A percentile compares a stretch with the other conserved stretches of the same genome.
Conservation (phyloP, 2,888 invertebrate species). For the Scaptomyza reducta region DNA sequence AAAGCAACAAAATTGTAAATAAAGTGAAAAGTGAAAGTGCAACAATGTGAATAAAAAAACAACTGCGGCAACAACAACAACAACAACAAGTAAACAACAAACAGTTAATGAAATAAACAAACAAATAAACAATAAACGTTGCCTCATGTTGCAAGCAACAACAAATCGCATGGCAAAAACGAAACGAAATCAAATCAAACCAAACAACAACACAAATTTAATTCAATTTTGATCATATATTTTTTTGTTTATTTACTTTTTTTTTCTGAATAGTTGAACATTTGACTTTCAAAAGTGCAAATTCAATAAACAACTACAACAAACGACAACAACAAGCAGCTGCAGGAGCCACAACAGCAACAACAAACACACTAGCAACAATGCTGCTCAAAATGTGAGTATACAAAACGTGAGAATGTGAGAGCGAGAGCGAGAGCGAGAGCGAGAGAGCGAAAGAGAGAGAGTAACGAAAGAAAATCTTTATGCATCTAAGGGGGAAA, state of each 20-base stretch:
- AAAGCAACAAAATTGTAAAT: slow-evolving; percentile 27
- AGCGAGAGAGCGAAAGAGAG: neutral
- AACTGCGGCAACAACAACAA: slow-evolving; percentile 1
- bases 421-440: neutral
- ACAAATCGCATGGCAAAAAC: slow-evolving; percentile 10
- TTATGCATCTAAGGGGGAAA: neutral
- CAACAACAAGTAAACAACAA: slow-evolving; percentile 35
- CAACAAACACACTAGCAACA: slow-evolving; percentile 31
- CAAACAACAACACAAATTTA: slow-evolving; percentile 2
- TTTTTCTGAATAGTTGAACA: slow-evolving; percentile 53
- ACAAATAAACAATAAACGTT: slow-evolving; percentile 22
- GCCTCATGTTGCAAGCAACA: slow-evolving; percentile 27
- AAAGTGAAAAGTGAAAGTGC: slow-evolving; percentile 78
- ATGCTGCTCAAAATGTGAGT: slow-evolving; percentile 76
- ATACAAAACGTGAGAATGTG: neutral
- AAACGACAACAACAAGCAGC: slow-evolving; percentile 38
- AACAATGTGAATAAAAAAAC: slow-evolving; percentile 51
- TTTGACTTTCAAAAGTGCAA: slow-evolving; percentile 74
- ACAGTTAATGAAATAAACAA: slow-evolving; percentile 28
- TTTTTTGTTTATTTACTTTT: slow-evolving; percentile 17
- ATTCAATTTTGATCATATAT: slow-evolving; percentile 24
- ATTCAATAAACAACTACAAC: slow-evolving; percentile 45
- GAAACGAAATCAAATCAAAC: neutral
- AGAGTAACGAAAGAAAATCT: neutral
- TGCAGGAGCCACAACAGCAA: slow-evolving; percentile 34